Percentiles rank a stretch among this genome's conserved stretches.
phyloP scores from a whole-genome alignment of 2,888 invertebrate genomes.

The Cephus spinipes region DNA sequence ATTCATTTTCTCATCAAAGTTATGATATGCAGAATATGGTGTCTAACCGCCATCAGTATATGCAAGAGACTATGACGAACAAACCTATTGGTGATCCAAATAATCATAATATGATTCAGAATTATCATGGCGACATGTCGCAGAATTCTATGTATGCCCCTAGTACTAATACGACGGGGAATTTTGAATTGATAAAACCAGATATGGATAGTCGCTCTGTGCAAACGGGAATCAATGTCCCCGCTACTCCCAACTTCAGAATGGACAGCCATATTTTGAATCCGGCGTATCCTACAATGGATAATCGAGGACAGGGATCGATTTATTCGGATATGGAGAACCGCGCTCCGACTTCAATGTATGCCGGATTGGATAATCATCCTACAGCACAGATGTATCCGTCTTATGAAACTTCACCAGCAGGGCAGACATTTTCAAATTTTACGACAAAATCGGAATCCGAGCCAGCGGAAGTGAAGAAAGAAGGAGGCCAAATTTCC shows the following conservation, averaged over 20 bases:
- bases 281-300: constrained; percentile 40
- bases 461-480: constrained; percentile 44
- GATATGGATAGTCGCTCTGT: constrained; percentile 48
- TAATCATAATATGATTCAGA: constrained; percentile 36
- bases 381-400: constrained; percentile 42
- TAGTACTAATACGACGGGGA: constrained; percentile 31
- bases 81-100: constrained; percentile 41
- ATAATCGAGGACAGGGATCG: constrained; percentile 36
- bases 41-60: constrained; percentile 33
- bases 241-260: constrained; percentile 37
- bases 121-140: constrained; percentile 47
- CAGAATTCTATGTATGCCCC: constrained; percentile 49
- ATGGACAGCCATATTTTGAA: constrained; percentile 38
- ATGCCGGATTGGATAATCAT: constrained; percentile 45
- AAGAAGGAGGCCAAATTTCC: constrained; percentile 40
- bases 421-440: constrained; percentile 31
- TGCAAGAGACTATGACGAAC: constrained; percentile 44
- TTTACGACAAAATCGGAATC: constrained; percentile 37
- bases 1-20: constrained; percentile 45
- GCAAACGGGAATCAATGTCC: constrained; percentile 31
- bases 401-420: constrained; percentile 29
- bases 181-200: constrained; percentile 45
- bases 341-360: constrained; percentile 25
- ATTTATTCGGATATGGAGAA: constrained; percentile 19
- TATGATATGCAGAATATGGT: constrained; percentile 49